Percentiles rank a stretch among this genome's conserved stretches.
Evolutionary conservation across 2,113 vertebrate genomes (phyloP).

Genomic region (Sphyrna mokarran): DNA sequence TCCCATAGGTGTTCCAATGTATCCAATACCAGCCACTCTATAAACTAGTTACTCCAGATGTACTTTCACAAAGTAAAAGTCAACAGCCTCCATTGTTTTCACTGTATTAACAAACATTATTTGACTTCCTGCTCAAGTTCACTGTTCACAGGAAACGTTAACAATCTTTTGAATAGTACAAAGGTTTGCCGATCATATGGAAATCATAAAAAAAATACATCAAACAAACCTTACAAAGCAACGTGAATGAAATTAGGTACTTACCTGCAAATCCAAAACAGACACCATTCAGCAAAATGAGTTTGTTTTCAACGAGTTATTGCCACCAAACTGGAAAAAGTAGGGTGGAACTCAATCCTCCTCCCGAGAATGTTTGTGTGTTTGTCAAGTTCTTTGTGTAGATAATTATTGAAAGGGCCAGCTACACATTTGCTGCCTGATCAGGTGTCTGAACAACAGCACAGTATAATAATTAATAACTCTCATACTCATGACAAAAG

Average conservation of each 20-base stretch:
- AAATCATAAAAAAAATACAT: background rate
- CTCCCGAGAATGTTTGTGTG: background rate
- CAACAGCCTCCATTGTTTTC: background rate
- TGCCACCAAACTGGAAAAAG: background rate
- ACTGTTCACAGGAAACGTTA: background rate
- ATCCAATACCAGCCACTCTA: background rate
- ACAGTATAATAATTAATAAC: background rate
- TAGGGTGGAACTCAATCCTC: background rate
- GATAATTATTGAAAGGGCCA: background rate
- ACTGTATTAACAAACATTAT: background rate
- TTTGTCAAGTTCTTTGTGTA: background rate
- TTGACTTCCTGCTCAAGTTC: background rate
- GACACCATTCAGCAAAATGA: background rate
- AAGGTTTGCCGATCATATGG: background rate
- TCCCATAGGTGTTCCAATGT: background rate
- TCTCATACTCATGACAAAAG: background rate
- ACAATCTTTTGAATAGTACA: background rate
- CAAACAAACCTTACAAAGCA: background rate
- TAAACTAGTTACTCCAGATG: background rate
- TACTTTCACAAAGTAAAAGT: background rate
- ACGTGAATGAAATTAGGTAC: background rate
- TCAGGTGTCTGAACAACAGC: slow-evolving; percentile 16
- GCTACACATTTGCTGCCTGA: background rate
- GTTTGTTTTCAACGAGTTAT: slow-evolving; percentile 16
- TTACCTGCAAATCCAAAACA: slow-evolving; percentile 18